phyloP scores from a whole-genome alignment of 2,113 vertebrate species.

The Pyxicephalus adspersus region DNA sequence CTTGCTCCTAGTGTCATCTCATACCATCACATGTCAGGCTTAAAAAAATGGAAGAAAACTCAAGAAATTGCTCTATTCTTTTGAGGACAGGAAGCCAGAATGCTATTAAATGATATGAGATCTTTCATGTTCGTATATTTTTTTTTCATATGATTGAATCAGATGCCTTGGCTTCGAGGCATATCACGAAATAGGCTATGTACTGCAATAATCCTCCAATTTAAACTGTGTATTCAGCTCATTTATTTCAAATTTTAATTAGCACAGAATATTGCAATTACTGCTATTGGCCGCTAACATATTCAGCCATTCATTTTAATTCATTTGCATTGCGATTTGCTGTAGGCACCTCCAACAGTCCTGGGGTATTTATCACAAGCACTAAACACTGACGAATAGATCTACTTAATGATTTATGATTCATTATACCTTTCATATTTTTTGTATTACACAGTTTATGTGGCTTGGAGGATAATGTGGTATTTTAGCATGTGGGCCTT shows the following conservation, averaged over 20 bases:
- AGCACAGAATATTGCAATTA: conserved; percentile 13
- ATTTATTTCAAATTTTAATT: conserved; percentile 35
- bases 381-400: not conserved
- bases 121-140: conserved; percentile 29
- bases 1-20: not conserved
- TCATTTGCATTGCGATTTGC: conserved; percentile 1
- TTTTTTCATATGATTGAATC: conserved; percentile 29
- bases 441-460: too few relatives aligned
- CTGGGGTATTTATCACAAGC: not conserved
- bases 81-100: not conserved
- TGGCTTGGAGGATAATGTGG: too few relatives aligned
- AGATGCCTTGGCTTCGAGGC: conserved; percentile 13
- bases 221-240: conserved; percentile 33
- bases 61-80: conserved; percentile 20
- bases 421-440: too few relatives aligned
- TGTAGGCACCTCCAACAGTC: not conserved
- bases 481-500: too few relatives aligned
- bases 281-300: not conserved
- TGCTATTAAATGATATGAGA: conserved; percentile 41
- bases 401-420: too few relatives aligned
- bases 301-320: not conserved
- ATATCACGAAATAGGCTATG: conserved; percentile 14
- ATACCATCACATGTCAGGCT: not conserved
- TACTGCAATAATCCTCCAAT: conserved; percentile 18
- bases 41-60: conserved; percentile 2